Conservation (phyloP, 2,888 invertebrate species). For the Perithous albicinctus region DNA sequence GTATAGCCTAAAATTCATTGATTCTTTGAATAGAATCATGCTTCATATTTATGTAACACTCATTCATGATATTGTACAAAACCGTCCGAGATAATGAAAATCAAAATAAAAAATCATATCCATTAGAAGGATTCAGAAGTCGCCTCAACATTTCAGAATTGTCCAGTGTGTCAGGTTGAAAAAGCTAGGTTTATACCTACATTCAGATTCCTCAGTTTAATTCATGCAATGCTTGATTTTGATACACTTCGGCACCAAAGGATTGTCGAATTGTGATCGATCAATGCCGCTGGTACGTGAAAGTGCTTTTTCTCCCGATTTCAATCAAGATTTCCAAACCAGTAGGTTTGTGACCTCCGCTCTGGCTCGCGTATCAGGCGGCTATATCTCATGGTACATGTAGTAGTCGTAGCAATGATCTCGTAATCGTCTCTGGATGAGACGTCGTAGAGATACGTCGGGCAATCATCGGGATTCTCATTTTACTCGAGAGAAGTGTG, state of each 20-base stretch:
- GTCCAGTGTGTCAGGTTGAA: background rate
- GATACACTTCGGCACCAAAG: background rate
- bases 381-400: background rate
- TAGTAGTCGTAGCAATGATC: background rate
- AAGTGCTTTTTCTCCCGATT: background rate
- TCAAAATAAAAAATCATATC: too few species aligned
- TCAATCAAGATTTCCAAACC: conserved; percentile 17
- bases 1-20: too few species aligned
- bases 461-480: conserved; percentile 26
- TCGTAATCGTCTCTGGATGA: conserved; percentile 51
- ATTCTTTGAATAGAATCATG: too few species aligned
- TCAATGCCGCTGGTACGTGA: background rate
- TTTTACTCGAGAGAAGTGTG: conserved; percentile 29
- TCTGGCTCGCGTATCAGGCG: background rate
- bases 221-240: background rate
- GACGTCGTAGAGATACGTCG: conserved; percentile 4
- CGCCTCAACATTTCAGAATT: too few species aligned
- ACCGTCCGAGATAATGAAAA: too few species aligned
- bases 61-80: too few species aligned
- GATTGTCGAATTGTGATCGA: background rate
- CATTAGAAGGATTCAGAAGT: too few species aligned
- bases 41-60: too few species aligned
- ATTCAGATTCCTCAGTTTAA: background rate
- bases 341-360: background rate
- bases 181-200: background rate